Conservation (phyloP, 2,888 invertebrate genomes). For the Tortrix viridana region DNA sequence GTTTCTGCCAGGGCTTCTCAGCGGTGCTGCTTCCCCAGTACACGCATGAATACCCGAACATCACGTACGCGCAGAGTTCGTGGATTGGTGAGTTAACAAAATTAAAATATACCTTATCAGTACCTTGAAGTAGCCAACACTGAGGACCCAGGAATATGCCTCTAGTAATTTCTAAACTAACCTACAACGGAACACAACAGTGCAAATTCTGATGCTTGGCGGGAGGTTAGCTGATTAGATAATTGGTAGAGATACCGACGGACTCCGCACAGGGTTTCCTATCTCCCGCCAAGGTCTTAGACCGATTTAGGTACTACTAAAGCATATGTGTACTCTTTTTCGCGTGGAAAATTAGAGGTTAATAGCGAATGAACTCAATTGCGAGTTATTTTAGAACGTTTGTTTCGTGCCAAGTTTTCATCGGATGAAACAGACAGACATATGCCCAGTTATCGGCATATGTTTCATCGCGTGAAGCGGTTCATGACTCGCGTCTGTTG, state of each 20-base stretch:
- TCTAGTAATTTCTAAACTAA: too few species aligned
- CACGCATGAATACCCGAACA: slow-evolving; percentile 76
- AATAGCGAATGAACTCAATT: slow-evolving; percentile 27
- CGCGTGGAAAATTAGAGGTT: too few species aligned
- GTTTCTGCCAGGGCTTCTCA: slow-evolving; percentile 90
- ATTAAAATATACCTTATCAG: not conserved
- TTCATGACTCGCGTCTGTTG: slow-evolving; percentile 5
- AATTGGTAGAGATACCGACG: too few species aligned
- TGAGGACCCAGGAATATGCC: too few species aligned
- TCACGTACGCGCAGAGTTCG: slow-evolving; percentile 86
- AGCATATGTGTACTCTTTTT: too few species aligned
- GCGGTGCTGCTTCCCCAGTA: slow-evolving; percentile 90
- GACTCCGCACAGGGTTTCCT: too few species aligned
- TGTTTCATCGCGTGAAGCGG: not conserved
- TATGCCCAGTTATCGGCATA: slow-evolving; percentile 1
- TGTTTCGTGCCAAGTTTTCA: slow-evolving; percentile 33
- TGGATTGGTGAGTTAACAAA: slow-evolving; percentile 86
- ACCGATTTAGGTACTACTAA: too few species aligned
- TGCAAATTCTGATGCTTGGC: too few species aligned
- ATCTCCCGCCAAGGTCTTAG: too few species aligned
- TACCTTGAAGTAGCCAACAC: too few species aligned
- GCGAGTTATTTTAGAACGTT: slow-evolving; percentile 23
- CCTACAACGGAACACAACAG: too few species aligned
- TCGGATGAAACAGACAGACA: slow-evolving; percentile 16
- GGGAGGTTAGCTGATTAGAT: too few species aligned